Evolutionary conservation across 2,797 vertebrate genomes (phyloP).

Genomic region (Brachyrhaphis roseni): DNA sequence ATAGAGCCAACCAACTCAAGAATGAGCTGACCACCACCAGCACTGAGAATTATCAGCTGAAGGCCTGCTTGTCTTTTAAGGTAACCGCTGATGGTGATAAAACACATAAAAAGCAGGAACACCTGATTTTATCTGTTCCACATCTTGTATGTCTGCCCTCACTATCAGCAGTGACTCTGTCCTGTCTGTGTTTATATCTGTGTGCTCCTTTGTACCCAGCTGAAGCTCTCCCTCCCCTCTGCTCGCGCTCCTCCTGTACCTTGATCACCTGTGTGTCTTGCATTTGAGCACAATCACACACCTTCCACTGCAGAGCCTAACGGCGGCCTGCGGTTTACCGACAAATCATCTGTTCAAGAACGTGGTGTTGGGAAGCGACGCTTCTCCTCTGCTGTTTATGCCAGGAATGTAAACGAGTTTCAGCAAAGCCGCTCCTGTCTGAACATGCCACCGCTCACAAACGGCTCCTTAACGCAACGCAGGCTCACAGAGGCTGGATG

Average conservation of each 20-base stretch:
- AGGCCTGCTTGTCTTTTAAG: slow-evolving; percentile 49
- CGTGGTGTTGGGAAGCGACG: slow-evolving; percentile 4
- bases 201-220: slow-evolving; percentile 31
- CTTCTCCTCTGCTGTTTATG: slow-evolving; percentile 55
- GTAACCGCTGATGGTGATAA: slow-evolving; percentile 11
- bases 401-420: slow-evolving; percentile 75
- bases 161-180: slow-evolving; percentile 22
- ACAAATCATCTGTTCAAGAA: slow-evolving; percentile 15
- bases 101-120: slow-evolving; percentile 1
- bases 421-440: slow-evolving; percentile 66
- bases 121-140: slow-evolving; percentile 44
- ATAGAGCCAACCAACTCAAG: slow-evolving; percentile 28
- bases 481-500: slow-evolving; percentile 41
- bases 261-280: slow-evolving; percentile 28
- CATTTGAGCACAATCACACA: not conserved
- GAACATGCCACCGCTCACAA: slow-evolving; percentile 58
- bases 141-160: slow-evolving; percentile 56
- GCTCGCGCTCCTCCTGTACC: slow-evolving; percentile 12
- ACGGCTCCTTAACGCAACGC: slow-evolving; percentile 52
- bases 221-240: slow-evolving; percentile 26
- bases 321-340: not conserved
- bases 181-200: slow-evolving; percentile 10
- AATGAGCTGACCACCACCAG: slow-evolving; percentile 25
- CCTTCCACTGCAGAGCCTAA: slow-evolving; percentile 19
- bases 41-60: slow-evolving; percentile 32